Evolutionary conservation across 2,797 vertebrate species (phyloP), one percentile per base, ranked within the genome.

Genomic region (Crenuchus spilurus): DNA sequence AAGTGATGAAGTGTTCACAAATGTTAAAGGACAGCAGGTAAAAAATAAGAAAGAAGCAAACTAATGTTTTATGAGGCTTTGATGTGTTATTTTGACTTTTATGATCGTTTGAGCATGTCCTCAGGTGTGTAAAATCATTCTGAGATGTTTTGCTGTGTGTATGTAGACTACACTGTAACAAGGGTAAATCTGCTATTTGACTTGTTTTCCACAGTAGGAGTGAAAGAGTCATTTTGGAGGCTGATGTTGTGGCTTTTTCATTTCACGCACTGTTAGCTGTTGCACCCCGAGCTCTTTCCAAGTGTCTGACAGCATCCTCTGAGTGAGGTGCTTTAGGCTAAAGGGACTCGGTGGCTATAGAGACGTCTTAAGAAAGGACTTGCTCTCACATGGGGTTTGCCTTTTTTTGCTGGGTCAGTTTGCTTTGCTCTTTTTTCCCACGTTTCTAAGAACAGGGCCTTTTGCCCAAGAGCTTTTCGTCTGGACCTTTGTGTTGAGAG

Each of bases 261-360:
- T 16, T 62, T 26, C 22, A 42, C 14, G 39, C 60, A 1, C 37
- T 62, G 60, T 42, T 62, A 44, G 35, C 9, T 26, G 11, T n/a
- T n/a, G 22, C 58, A 62, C 58, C 58, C 35, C 2, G 2, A 41
- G 37, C 37, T 7, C 58, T 31, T 62, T 62, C 37, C 35, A 39
- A 41, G 16, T n/a, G 30, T 62, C 42, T 62, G 58, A 42, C 58
- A 42, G 58, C 10, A 24, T 62, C 58, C 35, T 41, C 10, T 42
- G 58, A 62, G 18, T 6, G 58, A 16, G 58, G 14, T 55, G 13
- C 28, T 16, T 55, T n/a, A n/a, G n/a, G n/a, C n/a, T n/a, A n/a
- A n/a, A n/a, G n/a, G n/a, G n/a, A n/a, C n/a, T n/a, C n/a, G n/a
- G n/a, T n/a, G n/a, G n/a, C 58, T 42, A 14, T 62, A 26, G 35